Percentiles rank a stretch among this genome's conserved stretches.
phyloP scores from a whole-genome alignment of 2,888 invertebrate genomes.

The Scrobipalpa atriplicella region DNA sequence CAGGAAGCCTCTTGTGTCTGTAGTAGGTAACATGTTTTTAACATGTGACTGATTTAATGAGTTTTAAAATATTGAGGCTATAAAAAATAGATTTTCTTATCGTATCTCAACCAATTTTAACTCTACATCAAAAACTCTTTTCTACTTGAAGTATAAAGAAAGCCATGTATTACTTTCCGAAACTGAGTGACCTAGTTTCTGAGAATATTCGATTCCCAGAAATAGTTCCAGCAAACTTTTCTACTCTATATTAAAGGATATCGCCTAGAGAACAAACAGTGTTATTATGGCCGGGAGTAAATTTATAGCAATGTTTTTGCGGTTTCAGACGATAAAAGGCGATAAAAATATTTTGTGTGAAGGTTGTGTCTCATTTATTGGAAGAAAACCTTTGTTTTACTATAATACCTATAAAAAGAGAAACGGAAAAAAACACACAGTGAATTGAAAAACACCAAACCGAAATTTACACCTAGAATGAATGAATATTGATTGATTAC shows the following conservation, averaged over 20 bases:
- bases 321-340: slow-evolving; percentile 24
- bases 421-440: too few relatives aligned
- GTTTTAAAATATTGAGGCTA: too few relatives aligned
- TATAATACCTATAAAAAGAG: too few relatives aligned
- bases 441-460: too few relatives aligned
- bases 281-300: slow-evolving; percentile 44
- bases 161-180: background rate
- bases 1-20: too few relatives aligned
- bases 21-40: too few relatives aligned
- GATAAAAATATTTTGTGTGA: slow-evolving; percentile 5
- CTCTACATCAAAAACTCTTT: background rate
- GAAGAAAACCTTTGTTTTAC: too few relatives aligned
- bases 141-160: background rate
- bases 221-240: slow-evolving; percentile 5
- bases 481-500: too few relatives aligned
- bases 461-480: too few relatives aligned
- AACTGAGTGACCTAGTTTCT: slow-evolving; percentile 1
- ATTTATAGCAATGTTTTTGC: slow-evolving; percentile 58
- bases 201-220: background rate
- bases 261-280: slow-evolving; percentile 46
- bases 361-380: background rate
- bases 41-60: too few relatives aligned
- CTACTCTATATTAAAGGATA: slow-evolving; percentile 11
- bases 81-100: too few relatives aligned
- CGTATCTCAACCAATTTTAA: too few relatives aligned